Evolutionary conservation across 53 echinoderm and acorn worm species (phyloP).

Genomic region (Crossaster papposus): DNA sequence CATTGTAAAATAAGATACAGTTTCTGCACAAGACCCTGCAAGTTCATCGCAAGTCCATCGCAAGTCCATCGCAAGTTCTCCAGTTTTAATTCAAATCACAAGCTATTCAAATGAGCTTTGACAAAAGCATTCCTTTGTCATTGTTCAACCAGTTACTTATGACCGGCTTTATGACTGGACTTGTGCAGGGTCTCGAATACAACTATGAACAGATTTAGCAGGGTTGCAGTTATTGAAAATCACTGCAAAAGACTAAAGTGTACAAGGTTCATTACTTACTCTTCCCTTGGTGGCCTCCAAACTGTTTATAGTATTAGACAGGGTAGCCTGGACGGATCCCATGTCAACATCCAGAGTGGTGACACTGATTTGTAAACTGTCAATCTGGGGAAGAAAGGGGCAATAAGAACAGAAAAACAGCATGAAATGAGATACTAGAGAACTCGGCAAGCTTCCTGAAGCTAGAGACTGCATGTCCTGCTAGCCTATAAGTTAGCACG

Average conservation of each 20-base stretch:
- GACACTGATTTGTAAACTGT: neutral
- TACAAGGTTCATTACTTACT: conserved; percentile 12
- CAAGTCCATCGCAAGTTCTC: no score
- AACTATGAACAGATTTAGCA: neutral
- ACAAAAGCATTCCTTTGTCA: no score
- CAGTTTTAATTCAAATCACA: no score
- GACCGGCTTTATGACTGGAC: no score
- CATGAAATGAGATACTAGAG: neutral
- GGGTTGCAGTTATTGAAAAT: neutral
- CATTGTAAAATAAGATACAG: no score
- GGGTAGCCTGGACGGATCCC: neutral
- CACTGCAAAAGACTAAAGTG: neutral
- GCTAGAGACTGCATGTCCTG: no score
- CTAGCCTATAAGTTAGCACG: no score
- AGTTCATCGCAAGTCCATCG: no score
- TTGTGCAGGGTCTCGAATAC: no score
- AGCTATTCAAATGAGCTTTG: no score
- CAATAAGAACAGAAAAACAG: neutral
- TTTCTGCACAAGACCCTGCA: neutral
- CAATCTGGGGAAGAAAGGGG: conserved; percentile 19
- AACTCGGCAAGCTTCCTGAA: no score
- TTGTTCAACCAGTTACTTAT: no score
- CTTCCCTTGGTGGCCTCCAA: conserved; percentile 10
- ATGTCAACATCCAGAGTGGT: neutral
- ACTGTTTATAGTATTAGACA: conserved; percentile 7